Base-by-base conservation (phyloP, 1,140 invertebrate genomes). In the Habropoda laboriosa region DNA sequence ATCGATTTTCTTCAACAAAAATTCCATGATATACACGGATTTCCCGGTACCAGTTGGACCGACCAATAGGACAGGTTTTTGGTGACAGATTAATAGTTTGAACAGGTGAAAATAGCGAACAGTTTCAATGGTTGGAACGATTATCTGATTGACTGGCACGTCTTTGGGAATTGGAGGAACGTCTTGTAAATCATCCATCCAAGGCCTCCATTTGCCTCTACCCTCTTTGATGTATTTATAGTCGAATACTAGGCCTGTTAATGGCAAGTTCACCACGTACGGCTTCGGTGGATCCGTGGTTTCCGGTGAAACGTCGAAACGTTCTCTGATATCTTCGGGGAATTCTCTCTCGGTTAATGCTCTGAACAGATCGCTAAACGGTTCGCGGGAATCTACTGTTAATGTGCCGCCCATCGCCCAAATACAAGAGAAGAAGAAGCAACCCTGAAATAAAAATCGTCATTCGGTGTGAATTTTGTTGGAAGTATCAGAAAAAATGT, bases 41-140 rank as follows among this genome's bases (percentile, higher is more conserved):
- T 99, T 99, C 53, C 98, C 98, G 0, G 98, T 98, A 7, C 98
- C 98, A 2, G 98, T 98, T 10, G 98, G 97, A 8, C 98, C 98
- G 0, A 98, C 96, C 89, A 99, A 94, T 92, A 99, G 96, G 5
- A 97, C 90, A 0, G 97, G 95, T 89, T 98, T 98, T 61, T 96
- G 94, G 91, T 98, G 96, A 1, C 94, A 93, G 4, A 98, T 94
- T 27, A 99, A 93, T 12, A 97, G 91, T 73, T 95, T 94, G 92
- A 99, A 95, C 0, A 99, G 90, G 8, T 95, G 94, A 32, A 96
- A 95, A 87, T 97, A 97, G 53, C 98, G 94, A 0, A 98, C 95
- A 0, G 97, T 98, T 91, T 99, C 98, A 21, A 97, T 94, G 0
- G 98, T 99, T 0, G 97, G 95, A 6, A 99, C 97, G 68, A 99